Evolutionary conservation across 1,140 invertebrate genomes (phyloP), one percentile per base, ranked within the genome.

Genomic region (honey bee (Apis mellifera)): DNA sequence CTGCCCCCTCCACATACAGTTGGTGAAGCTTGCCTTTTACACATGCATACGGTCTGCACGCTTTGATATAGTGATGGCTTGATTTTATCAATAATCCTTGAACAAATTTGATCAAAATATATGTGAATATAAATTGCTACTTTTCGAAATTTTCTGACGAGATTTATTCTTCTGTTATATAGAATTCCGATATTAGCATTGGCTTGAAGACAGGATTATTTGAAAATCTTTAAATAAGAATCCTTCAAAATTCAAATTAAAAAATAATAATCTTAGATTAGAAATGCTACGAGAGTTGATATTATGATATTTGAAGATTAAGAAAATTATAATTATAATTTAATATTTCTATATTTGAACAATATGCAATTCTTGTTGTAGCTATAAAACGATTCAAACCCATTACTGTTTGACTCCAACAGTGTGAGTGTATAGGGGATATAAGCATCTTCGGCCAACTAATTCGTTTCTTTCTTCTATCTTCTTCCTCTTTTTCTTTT

Each of bases 21-120:
- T 42, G 52, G 82, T 68, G 62, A 76, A 86, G 71, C 62, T 57
- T 84, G 86, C 81, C 68, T 84, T 72, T 78, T 83, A 68, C 75
- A 79, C 85, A 70, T 69, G 72, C 73, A 75, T 69, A 75, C 21
- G 50, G 23, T n/a, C 23, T 9, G 54, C 42, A 52, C 66, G 13
- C 65, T 48, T 50, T 52, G 5, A 19, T 48, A 23, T 62, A 62
- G 71, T 64, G 80, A 76, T 69, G 55, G 57, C 17, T 52, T 13
- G 8, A 17, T 62, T n/a, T 26, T 26, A 8, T 11, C 55, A 11
- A n/a, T 13, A 1, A 74, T 2, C 21, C 52, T 52, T 26, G 50
- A 42, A 78, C 32, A 64, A 64, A 32, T 64, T 48, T 55, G 2
- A 26, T 26, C 12, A 12, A 5, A 11, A 17, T 0, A 26, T 17